phyloP scores from a whole-genome alignment of 2,888 invertebrate species.

The Aphidius colemani region DNA sequence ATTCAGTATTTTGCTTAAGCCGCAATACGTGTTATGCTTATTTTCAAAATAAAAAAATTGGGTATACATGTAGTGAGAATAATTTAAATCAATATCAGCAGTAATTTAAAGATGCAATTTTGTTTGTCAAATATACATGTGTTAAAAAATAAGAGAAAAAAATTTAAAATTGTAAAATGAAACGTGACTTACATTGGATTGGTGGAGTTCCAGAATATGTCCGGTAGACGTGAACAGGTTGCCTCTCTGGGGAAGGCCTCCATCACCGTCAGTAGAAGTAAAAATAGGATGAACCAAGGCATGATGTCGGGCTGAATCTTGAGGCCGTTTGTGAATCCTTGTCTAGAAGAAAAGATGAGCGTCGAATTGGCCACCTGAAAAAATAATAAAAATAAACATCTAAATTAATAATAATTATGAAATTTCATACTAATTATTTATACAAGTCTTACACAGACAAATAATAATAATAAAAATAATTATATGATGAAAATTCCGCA shows the following conservation, averaged over 20 bases:
- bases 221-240: conserved; percentile 62
- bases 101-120: background rate
- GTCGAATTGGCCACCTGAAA: conserved; percentile 45
- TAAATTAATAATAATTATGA: background rate
- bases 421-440: too few species aligned
- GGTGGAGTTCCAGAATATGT: conserved; percentile 65
- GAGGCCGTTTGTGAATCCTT: conserved; percentile 55
- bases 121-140: background rate
- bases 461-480: too few species aligned
- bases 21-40: conserved; percentile 2
- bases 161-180: conserved; percentile 23
- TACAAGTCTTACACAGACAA: too few species aligned
- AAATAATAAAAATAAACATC: background rate
- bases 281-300: conserved; percentile 63
- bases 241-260: conserved; percentile 63
- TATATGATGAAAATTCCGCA: too few species aligned
- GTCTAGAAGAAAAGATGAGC: conserved; percentile 40
- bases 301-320: conserved; percentile 60
- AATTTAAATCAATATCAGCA: background rate
- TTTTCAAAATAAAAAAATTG: background rate
- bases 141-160: conserved; percentile 6
- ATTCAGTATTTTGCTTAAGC: conserved; percentile 37
- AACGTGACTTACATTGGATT: conserved; percentile 63
- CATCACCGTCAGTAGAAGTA: conserved; percentile 62
- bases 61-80: background rate